phyloP scores from a whole-genome alignment of 2,888 invertebrate species.

The Drosophila rubida region DNA sequence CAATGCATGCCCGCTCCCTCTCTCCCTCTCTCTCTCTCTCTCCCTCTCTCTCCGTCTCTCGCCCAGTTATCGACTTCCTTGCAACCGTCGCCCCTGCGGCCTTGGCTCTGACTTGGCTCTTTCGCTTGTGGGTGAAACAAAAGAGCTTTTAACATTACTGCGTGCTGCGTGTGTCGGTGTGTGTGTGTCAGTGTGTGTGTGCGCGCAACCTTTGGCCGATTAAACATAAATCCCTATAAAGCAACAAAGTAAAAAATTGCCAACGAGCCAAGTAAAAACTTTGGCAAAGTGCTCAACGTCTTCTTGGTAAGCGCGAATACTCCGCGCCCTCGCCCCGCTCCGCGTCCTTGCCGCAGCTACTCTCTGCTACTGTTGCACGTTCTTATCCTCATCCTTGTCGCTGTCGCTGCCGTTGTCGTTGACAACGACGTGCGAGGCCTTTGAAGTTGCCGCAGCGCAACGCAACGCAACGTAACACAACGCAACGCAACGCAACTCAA shows the following conservation, averaged over 20 bases:
- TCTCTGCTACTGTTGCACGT: conserved; percentile 34
- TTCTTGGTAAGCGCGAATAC: conserved; percentile 12
- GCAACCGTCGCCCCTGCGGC: background rate
- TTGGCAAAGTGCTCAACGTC: conserved; percentile 75
- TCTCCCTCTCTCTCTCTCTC: too few relatives aligned
- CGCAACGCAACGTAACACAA: conserved; percentile 10
- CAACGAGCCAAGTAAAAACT: conserved; percentile 78
- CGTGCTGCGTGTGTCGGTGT: conserved; percentile 18
- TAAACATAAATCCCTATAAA: conserved; percentile 79
- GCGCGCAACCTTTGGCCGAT: conserved; percentile 76
- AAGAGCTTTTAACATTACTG: conserved; percentile 66
- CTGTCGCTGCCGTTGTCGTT: conserved; percentile 33
- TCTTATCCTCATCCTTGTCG: conserved; percentile 51
- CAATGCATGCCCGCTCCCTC: conserved; percentile 22
- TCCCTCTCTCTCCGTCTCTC: background rate
- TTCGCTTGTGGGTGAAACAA: conserved; percentile 51
- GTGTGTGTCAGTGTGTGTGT: conserved; percentile 18
- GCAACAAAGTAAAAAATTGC: conserved; percentile 79
- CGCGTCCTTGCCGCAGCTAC: background rate
- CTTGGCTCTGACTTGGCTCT: background rate
- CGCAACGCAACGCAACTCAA: conserved; percentile 1
- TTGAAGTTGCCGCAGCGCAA: conserved; percentile 59
- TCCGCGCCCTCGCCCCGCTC: background rate
- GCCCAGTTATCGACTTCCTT: background rate
- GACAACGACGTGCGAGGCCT: conserved; percentile 68